phyloP scores from a whole-genome alignment of 2,113 vertebrate genomes.

The Cynocephalus volans region DNA sequence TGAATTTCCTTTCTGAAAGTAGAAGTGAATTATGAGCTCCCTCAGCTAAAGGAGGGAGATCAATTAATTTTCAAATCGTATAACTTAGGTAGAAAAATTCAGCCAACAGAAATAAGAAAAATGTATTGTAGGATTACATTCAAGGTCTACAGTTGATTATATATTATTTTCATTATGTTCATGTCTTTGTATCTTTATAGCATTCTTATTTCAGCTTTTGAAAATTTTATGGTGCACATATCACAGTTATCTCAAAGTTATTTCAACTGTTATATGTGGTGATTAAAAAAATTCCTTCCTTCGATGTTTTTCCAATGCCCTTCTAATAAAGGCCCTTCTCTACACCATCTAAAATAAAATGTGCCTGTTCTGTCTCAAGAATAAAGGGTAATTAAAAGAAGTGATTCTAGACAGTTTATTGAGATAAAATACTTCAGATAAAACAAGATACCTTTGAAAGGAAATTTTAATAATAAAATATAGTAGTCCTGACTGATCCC shows the following conservation, averaged over 20 bases:
- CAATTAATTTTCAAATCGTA: constrained; percentile 38
- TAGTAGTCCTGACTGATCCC: constrained; percentile 8
- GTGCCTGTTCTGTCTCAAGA: background rate
- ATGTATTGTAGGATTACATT: background rate
- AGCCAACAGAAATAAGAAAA: constrained; percentile 10
- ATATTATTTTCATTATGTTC: background rate
- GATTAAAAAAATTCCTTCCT: background rate
- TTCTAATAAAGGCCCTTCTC: background rate
- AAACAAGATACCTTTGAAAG: constrained; percentile 48
- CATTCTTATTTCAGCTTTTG: constrained; percentile 23
- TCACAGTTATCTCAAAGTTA: constrained; percentile 57
- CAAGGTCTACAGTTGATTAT: background rate
- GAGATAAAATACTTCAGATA: constrained; percentile 53
- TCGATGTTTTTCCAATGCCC: background rate
- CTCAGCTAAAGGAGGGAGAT: background rate
- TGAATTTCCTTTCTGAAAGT: background rate
- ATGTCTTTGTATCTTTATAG: constrained; percentile 12
- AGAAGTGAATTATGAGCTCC: constrained; percentile 10
- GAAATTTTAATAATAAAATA: constrained; percentile 66
- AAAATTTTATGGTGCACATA: constrained; percentile 37
- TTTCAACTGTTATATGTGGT: background rate
- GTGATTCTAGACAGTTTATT: constrained; percentile 46
- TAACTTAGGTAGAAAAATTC: constrained; percentile 38
- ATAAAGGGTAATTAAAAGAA: constrained; percentile 63
- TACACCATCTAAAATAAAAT: background rate